Evolutionary conservation across 2,113 vertebrate genomes (phyloP).

Genomic region (Murina feae): DNA sequence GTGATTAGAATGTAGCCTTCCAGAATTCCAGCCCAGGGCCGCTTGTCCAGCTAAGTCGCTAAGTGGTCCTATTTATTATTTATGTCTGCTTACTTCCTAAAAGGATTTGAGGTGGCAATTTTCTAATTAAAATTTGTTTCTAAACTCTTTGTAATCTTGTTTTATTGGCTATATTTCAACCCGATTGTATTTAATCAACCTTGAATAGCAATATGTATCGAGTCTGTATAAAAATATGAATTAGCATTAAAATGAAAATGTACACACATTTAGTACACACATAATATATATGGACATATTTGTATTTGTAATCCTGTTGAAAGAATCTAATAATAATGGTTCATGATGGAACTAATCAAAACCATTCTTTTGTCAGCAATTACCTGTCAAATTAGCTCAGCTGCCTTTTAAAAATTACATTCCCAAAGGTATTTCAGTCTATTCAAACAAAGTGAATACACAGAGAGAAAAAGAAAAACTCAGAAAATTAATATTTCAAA

Average conservation of each 20-base stretch:
- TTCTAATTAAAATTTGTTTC: slow-evolving; percentile 52
- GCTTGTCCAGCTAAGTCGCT: not conserved
- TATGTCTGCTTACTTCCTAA: slow-evolving; percentile 23
- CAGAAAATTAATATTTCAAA: slow-evolving; percentile 37
- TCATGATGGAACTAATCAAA: slow-evolving; percentile 20
- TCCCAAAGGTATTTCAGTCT: not conserved
- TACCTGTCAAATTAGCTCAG: slow-evolving; percentile 14
- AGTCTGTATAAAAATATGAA: slow-evolving; percentile 42
- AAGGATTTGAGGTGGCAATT: slow-evolving; percentile 40
- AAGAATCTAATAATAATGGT: slow-evolving; percentile 36
- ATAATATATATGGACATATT: not conserved
- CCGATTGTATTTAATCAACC: slow-evolving; percentile 32
- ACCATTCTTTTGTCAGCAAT: not conserved
- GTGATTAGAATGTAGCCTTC: not conserved
- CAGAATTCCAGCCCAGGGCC: not conserved
- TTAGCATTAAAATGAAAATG: slow-evolving; percentile 33
- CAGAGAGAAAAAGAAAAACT: not conserved
- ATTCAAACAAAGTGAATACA: not conserved
- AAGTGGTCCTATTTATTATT: slow-evolving; percentile 25
- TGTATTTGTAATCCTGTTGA: slow-evolving; percentile 22
- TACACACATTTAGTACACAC: not conserved
- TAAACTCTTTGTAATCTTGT: slow-evolving; percentile 50
- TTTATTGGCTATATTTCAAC: slow-evolving; percentile 28
- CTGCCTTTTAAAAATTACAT: slow-evolving; percentile 36
- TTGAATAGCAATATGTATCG: not conserved